Evolutionary conservation across 1,140 invertebrate species (phyloP).

Genomic region (Fopius arisanus): DNA sequence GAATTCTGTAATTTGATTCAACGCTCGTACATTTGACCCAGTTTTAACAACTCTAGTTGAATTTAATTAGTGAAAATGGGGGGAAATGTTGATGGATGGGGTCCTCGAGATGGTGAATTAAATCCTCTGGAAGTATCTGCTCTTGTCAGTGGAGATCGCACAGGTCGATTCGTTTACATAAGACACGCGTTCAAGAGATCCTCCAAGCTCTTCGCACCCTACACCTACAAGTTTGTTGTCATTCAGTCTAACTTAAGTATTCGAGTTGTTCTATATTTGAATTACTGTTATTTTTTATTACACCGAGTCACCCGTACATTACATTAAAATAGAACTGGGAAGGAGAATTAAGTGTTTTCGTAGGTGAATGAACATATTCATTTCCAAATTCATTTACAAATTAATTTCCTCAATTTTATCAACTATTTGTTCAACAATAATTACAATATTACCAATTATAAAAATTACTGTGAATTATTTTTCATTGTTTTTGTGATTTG

Average conservation of each 20-base stretch:
- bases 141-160: conserved; percentile 63
- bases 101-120: conserved; percentile 38
- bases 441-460: too few relatives aligned
- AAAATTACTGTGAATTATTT: too few relatives aligned
- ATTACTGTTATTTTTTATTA: conserved; percentile 21
- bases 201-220: conserved; percentile 76
- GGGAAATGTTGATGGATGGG: too few relatives aligned
- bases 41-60: background rate
- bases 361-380: too few relatives aligned
- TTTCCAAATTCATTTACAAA: too few relatives aligned
- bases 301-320: background rate
- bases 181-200: conserved; percentile 72
- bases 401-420: too few relatives aligned
- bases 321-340: too few relatives aligned
- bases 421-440: too few relatives aligned
- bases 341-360: too few relatives aligned
- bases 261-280: background rate
- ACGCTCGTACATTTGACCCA: background rate
- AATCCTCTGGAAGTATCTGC: conserved; percentile 53
- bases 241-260: background rate
- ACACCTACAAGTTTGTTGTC: conserved; percentile 68
- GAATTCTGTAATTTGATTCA: too few relatives aligned
- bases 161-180: conserved; percentile 73
- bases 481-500: too few relatives aligned
- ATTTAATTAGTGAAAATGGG: background rate